phyloP scores from a whole-genome alignment of 2,797 vertebrate genomes.

The Poecilia velifera region DNA sequence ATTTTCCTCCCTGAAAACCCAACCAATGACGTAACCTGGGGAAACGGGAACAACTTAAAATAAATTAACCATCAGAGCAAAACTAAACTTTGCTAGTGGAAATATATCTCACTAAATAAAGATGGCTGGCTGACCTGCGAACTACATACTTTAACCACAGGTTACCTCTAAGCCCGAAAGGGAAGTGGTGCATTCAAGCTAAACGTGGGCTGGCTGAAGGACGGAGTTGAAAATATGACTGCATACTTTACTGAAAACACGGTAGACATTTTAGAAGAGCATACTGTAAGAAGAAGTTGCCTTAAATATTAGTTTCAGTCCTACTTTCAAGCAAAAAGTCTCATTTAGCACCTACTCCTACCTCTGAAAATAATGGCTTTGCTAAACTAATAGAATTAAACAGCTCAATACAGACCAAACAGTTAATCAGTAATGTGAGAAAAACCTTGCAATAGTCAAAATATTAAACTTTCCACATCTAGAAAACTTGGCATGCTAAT shows the following conservation, averaged over 20 bases:
- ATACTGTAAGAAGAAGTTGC: neutral
- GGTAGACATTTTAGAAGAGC: neutral
- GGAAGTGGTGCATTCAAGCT: neutral
- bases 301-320: neutral
- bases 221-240: neutral
- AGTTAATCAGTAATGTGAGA: slow-evolving; percentile 4
- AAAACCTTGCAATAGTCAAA: slow-evolving; percentile 16
- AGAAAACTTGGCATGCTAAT: slow-evolving; percentile 16
- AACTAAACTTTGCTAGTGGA: neutral
- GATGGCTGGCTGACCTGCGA: neutral
- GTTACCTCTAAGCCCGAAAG: neutral
- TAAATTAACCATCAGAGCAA: slow-evolving; percentile 2
- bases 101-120: slow-evolving; percentile 18
- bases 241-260: neutral
- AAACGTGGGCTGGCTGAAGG: neutral
- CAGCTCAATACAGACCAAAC: neutral
- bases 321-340: neutral
- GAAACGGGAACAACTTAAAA: slow-evolving; percentile 28
- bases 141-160: neutral
- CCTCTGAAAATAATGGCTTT: neutral
- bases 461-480: neutral
- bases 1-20: slow-evolving; percentile 14
- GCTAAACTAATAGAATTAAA: neutral
- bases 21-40: slow-evolving; percentile 43
- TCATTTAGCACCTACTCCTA: neutral